Percentiles rank a stretch among this genome's conserved stretches.
Evolutionary conservation across 2,113 vertebrate species (phyloP).

Genomic region (Equus quagga): DNA sequence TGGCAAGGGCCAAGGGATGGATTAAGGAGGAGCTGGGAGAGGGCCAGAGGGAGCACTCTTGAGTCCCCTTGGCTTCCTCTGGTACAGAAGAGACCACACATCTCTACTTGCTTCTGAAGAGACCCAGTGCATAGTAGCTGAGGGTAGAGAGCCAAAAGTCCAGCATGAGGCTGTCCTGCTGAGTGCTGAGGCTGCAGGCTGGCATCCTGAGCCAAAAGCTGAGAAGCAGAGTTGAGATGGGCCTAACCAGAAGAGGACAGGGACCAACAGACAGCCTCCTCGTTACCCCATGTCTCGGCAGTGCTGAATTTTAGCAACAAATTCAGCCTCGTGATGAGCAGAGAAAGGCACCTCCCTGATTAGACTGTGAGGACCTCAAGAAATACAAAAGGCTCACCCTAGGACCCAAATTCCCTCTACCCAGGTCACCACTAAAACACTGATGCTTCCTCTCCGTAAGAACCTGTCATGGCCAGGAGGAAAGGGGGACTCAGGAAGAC

Average conservation of each 20-base stretch:
- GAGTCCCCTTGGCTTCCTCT: too few relatives aligned
- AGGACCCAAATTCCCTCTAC: background rate
- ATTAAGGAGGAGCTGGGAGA: background rate
- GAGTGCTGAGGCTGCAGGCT: background rate
- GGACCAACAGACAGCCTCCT: background rate
- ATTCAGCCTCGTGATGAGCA: background rate
- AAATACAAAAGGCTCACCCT: background rate
- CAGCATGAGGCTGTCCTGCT: background rate
- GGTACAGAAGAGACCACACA: background rate
- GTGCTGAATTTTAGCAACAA: background rate
- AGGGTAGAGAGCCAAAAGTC: background rate
- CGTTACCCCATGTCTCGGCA: background rate
- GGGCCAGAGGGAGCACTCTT: background rate
- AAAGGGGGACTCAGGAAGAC: background rate
- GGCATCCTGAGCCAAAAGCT: background rate
- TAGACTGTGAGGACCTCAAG: background rate
- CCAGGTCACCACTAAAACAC: background rate
- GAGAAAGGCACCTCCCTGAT: background rate
- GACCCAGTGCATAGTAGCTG: fast-evolving
- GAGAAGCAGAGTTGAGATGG: background rate
- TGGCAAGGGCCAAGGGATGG: fast-evolving
- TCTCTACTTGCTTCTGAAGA: background rate
- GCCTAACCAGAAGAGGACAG: fast-evolving
- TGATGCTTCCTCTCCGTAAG: background rate
- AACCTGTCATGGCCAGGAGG: background rate